Evolutionary conservation across 2,113 vertebrate species (phyloP), one percentile per base, ranked within the genome.

Genomic region (Epinephelus cyanopodus): DNA sequence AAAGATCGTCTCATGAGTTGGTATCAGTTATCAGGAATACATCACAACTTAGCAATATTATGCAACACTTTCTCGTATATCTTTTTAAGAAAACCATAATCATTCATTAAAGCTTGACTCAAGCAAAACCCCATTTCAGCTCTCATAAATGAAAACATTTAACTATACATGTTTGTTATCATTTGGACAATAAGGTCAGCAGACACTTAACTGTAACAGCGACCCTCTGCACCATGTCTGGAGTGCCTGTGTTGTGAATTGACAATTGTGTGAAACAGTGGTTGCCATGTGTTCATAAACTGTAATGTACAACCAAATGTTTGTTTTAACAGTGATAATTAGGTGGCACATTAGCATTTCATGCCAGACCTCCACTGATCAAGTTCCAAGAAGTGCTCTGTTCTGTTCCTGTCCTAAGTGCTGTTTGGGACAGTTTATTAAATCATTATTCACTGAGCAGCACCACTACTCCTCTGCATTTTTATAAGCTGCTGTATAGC

Each of bases 91-190:
- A 76, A 85, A 74, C n/a, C 37, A 91, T 94, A 14, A 95, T 95
- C 54, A 39, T 21, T 33, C 25, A 63, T 42, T 84, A 89, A 95
- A 96, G 97, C 97, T 98, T 97, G 96, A 98, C 96, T 98, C 97
- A 98, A 98, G 97, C 96, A 93, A 95, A 95, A 93, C 74, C 93
- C 52, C 74, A 85, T 91, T 94, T 89, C 90, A 95, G 96, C 95
- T 93, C 92, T 94, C 90, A 33, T 84, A 9, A 93, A 91, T 81
- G 82, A 92, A 94, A 94, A 90, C 84, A 86, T 67, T 75, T 77
- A 79, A 87, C 80, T 53, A 6, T 79, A 87, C 77, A 81, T 19
- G 23, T 74, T 25, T 56, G 39, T 71, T 67, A 72, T 71, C 54
- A 69, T 77, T 66, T 72, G 47, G 42, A 82, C 42, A 37, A 47